Conservation (phyloP, 2,888 invertebrate species). For the Drosophila subquinaria region DNA sequence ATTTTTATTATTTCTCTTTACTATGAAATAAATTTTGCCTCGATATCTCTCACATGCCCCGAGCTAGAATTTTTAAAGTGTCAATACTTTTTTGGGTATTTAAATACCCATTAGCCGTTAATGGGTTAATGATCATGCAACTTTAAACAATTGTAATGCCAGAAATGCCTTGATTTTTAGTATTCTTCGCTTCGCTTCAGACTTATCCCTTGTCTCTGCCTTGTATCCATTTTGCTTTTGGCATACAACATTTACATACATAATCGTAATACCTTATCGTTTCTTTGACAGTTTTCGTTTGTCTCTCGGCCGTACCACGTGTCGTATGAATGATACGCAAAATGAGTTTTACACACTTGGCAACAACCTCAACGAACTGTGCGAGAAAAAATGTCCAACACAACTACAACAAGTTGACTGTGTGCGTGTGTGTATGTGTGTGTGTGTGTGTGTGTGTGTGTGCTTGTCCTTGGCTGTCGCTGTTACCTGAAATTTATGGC, state of each 20-base stretch:
- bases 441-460: constrained; percentile 5
- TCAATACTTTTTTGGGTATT: too few species aligned
- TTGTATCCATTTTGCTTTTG: not conserved
- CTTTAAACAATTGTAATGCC: not conserved
- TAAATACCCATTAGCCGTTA: too few species aligned
- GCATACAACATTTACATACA: constrained; percentile 31
- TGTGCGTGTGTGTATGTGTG: constrained; percentile 4
- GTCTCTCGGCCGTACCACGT: constrained; percentile 28
- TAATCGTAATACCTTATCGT: constrained; percentile 40
- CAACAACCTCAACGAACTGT: constrained; percentile 22
- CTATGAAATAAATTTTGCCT: too few species aligned
- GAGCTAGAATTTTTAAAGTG: too few species aligned
- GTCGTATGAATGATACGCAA: constrained; percentile 66
- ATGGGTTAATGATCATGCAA: not conserved
- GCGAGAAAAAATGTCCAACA: not conserved
- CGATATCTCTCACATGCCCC: too few species aligned
- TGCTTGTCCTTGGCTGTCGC: constrained; percentile 32
- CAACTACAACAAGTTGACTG: constrained; percentile 1
- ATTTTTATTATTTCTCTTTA: too few species aligned
- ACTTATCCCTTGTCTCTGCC: constrained; percentile 1
- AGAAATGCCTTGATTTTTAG: not conserved
- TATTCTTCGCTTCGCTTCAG: constrained; percentile 4
- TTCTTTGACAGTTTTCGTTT: constrained; percentile 18
- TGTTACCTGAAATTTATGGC: constrained; percentile 73
- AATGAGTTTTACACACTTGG: constrained; percentile 48